Conservation (phyloP, 1,140 invertebrate species). For the Adelges cooleyi region DNA sequence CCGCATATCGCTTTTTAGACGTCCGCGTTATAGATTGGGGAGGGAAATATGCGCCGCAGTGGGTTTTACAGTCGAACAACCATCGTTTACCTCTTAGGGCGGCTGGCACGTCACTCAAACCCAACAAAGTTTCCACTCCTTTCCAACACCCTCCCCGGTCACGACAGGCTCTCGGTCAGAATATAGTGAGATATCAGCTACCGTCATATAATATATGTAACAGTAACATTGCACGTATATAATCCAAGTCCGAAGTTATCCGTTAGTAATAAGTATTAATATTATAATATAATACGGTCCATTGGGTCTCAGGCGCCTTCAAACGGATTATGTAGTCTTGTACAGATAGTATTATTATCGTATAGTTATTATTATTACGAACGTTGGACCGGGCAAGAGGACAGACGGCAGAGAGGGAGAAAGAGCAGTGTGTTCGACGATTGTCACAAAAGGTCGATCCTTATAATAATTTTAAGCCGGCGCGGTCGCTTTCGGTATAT, state of each 20-base stretch:
- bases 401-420: too few species aligned
- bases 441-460: constrained; percentile 18
- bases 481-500: background rate
- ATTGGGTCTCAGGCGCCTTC: background rate
- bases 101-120: too few species aligned
- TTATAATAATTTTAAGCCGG: constrained; percentile 8
- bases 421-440: too few species aligned
- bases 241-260: constrained; percentile 15
- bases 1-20: constrained; percentile 25
- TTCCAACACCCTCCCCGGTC: too few species aligned
- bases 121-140: too few species aligned
- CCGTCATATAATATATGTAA: background rate
- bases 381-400: too few species aligned
- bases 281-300: constrained; percentile 1
- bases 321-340: constrained; percentile 2
- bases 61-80: background rate
- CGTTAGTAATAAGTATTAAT: too few species aligned
- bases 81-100: too few species aligned
- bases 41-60: too few species aligned
- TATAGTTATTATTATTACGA: too few species aligned
- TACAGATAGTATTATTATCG: too few species aligned
- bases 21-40: background rate
- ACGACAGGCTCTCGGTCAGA: too few species aligned
- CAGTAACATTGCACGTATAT: background rate
- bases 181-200: background rate